Evolutionary conservation across 2,797 vertebrate species (phyloP), one percentile per base, ranked within the genome.

Genomic region (Coendou prehensilis): DNA sequence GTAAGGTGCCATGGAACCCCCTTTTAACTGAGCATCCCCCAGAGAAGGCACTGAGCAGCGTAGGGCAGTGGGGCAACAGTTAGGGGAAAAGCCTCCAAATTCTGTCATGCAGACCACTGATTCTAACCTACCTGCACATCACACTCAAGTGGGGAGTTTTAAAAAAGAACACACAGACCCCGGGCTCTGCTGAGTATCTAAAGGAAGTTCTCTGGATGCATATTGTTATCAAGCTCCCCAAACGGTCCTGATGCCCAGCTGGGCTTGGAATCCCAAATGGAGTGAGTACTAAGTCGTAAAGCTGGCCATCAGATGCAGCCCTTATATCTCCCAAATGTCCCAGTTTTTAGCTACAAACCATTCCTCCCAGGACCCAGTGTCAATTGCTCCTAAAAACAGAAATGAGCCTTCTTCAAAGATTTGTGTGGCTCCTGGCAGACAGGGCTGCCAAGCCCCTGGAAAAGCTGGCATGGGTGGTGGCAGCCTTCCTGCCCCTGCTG

Each of bases 361-460:
- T 28, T 63, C 56, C 87, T 59, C 78, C 23, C 18, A 54, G 78
- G 71, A 30, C 50, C 64, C 41, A 2, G 20, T 89, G 92, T 84
- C 92, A 86, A 76, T 84, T 94, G 41, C 69, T 93, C 64, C 83
- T 93, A 92, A 95, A 93, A 95, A 93, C 85, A 95, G 73, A 93
- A 94, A 91, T 61, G 54, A 96, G 59, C 79, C 80, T 91, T 96
- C 79, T 75, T 89, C 76, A 75, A 69, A 95, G 88, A 94, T 93
- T 28, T 56, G n/a, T 69, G 86, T 54, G 86, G 64, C 71, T 95
- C 37, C 87, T 87, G 80, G 94, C 83, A 73, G 50, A 37, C 0
- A 0, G 45, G 95, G 33, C 88, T 93, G 88, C 95, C 95, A 97
- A 69, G 64, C 82, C 75, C 81, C 71, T 91, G 88, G 88, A 92